phyloP scores from a whole-genome alignment of 2,113 vertebrate genomes.

The Psammodynastes pulverulentus region DNA sequence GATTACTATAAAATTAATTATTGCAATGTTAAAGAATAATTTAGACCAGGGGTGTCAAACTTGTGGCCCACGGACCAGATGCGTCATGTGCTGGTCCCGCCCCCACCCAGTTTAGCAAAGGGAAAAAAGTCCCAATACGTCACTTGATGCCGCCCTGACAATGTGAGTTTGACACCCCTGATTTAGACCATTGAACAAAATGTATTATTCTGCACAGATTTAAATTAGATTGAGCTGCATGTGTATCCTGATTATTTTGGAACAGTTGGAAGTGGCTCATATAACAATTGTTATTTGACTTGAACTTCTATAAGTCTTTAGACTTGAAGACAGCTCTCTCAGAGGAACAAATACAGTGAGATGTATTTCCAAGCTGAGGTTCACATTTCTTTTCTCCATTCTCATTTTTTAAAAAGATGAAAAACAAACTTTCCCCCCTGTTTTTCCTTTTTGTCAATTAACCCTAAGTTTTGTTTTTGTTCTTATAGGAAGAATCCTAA shows the following conservation, averaged over 20 bases:
- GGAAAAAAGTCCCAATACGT: too few species aligned
- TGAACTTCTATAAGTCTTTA: background rate
- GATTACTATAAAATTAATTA: background rate
- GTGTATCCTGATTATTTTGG: background rate
- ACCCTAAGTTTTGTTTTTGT: constrained; percentile 32
- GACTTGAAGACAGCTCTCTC: background rate
- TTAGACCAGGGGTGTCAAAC: background rate
- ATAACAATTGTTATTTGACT: constrained; percentile 27
- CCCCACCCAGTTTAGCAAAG: too few species aligned
- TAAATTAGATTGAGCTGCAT: constrained; percentile 26
- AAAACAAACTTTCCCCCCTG: background rate
- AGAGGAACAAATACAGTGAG: background rate
- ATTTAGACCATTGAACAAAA: constrained; percentile 1
- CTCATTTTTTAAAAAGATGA: background rate
- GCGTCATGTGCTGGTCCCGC: too few species aligned
- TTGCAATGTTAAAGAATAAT: background rate
- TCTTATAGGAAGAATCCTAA: constrained; percentile 84
- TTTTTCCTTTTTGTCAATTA: constrained; percentile 22
- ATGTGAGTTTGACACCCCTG: too few species aligned
- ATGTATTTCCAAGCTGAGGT: background rate
- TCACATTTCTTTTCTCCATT: background rate
- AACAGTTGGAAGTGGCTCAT: background rate
- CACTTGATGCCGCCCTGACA: too few species aligned
- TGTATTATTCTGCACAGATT: background rate
- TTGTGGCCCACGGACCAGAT: too few species aligned